Conservation (phyloP, 2,888 invertebrate genomes). For the Lissonota sp. region DNA sequence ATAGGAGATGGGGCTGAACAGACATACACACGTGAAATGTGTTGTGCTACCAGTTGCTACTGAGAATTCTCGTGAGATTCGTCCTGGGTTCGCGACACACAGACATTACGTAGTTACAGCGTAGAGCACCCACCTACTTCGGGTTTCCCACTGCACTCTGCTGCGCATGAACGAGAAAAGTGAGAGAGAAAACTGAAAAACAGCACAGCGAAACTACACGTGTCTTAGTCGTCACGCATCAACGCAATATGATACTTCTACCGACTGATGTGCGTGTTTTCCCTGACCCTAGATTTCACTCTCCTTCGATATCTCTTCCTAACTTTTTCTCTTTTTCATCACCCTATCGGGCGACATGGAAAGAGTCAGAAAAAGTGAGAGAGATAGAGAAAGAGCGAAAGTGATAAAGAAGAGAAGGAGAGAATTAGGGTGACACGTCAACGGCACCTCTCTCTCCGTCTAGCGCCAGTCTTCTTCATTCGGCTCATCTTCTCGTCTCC, state of each 20-base stretch:
- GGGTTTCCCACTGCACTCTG: slow-evolving; percentile 82
- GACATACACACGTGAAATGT: slow-evolving; percentile 77
- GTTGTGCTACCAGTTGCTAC: slow-evolving; percentile 74
- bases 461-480: slow-evolving; percentile 76
- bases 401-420: slow-evolving; percentile 24
- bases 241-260: slow-evolving; percentile 80
- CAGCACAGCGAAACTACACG: slow-evolving; percentile 68
- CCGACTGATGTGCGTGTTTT: slow-evolving; percentile 60
- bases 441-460: slow-evolving; percentile 75
- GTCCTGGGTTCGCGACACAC: slow-evolving; percentile 81
- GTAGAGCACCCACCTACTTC: slow-evolving; percentile 82
- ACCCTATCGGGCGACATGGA: slow-evolving; percentile 11
- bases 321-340: slow-evolving; percentile 15
- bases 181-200: slow-evolving; percentile 64
- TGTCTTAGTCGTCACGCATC: slow-evolving; percentile 75
- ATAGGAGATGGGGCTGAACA: slow-evolving; percentile 83
- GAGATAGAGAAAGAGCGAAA: slow-evolving; percentile 43
- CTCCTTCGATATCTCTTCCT: slow-evolving; percentile 23
- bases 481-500: slow-evolving; percentile 71
- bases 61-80: slow-evolving; percentile 82
- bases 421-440: slow-evolving; percentile 67
- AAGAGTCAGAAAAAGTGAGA: background rate
- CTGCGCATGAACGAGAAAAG: slow-evolving; percentile 69
- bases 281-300: slow-evolving; percentile 5
- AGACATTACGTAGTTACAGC: slow-evolving; percentile 82